phyloP scores from a whole-genome alignment of 2,797 vertebrate genomes.

The Peromyscus melanophrys region DNA sequence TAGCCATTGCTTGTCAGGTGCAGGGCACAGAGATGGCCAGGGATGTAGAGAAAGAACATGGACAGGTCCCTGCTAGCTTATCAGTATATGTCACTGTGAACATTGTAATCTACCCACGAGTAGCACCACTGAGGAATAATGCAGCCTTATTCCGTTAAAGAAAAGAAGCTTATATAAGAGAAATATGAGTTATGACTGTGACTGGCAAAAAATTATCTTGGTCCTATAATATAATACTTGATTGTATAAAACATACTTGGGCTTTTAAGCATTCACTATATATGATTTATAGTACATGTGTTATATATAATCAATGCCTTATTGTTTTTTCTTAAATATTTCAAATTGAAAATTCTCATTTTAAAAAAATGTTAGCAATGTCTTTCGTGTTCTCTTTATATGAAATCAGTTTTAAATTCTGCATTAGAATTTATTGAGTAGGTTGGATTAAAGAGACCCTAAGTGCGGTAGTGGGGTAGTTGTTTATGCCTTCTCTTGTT shows the following conservation, averaged over 20 bases:
- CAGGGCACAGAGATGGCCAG: background rate
- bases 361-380: background rate
- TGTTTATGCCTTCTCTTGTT: conserved; percentile 27
- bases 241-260: conserved; percentile 1
- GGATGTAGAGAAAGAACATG: background rate
- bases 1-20: background rate
- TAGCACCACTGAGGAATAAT: background rate
- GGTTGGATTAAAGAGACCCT: conserved; percentile 14
- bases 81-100: background rate
- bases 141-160: background rate
- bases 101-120: background rate
- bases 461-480: background rate
- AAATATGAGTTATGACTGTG: background rate
- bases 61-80: background rate
- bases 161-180: conserved; percentile 10
- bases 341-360: conserved; percentile 24
- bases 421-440: conserved; percentile 1
- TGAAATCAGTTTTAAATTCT: conserved; percentile 22
- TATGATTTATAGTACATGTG: background rate
- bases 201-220: conserved; percentile 20
- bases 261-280: conserved; percentile 18
- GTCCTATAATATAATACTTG: conserved; percentile 26
- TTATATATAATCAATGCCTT: background rate
- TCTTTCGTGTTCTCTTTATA: background rate
- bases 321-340: conserved; percentile 58